These are phyloP conservation scores for Holothuria glaberrima DNA, from an alignment of 35 echinoderm and acorn worm species.

Conservation along the genomic window DNA sequence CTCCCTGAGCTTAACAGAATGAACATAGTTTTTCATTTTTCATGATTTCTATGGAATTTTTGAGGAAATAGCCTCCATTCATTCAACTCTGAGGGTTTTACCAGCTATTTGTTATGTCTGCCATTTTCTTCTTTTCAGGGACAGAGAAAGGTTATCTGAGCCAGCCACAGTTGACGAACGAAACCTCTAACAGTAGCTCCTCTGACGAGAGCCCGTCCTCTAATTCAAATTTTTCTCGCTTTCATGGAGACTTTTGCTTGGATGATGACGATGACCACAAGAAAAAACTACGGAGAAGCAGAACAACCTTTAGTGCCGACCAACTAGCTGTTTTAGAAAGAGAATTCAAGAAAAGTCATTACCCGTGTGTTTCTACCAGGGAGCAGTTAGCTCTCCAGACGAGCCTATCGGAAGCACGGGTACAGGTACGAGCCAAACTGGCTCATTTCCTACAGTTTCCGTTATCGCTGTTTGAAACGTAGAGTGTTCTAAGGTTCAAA, in stretches of 20 bases:
- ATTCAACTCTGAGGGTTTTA: not conserved
- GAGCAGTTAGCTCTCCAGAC: constrained; percentile 84
- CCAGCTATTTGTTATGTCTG: not conserved
- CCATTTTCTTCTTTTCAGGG: not conserved
- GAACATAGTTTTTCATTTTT: no score
- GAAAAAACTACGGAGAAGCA: constrained; percentile 86
- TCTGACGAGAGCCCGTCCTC: constrained; percentile 26
- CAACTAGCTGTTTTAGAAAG: constrained; percentile 82
- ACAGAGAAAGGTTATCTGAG: not conserved
- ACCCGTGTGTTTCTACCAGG: constrained; percentile 85
- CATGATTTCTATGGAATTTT: no score
- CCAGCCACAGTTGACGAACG: not conserved
- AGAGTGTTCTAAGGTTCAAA: not conserved
- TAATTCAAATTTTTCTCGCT: constrained; percentile 24
- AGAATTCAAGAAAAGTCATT: constrained; percentile 90
- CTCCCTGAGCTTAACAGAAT: no score
- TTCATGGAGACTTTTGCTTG: constrained; percentile 19
- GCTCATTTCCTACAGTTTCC: constrained; percentile 39
- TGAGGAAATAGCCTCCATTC: no score
- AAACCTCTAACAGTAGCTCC: not conserved
- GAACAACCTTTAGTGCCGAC: constrained; percentile 85
- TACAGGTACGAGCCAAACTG: constrained; percentile 89
- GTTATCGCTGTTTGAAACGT: not conserved
- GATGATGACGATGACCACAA: constrained; percentile 66
- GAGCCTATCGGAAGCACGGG: constrained; percentile 94